These are phyloP conservation scores for Morpho helenor DNA, from an alignment of 2,888 invertebrate genomes.

Conservation along the genomic window DNA sequence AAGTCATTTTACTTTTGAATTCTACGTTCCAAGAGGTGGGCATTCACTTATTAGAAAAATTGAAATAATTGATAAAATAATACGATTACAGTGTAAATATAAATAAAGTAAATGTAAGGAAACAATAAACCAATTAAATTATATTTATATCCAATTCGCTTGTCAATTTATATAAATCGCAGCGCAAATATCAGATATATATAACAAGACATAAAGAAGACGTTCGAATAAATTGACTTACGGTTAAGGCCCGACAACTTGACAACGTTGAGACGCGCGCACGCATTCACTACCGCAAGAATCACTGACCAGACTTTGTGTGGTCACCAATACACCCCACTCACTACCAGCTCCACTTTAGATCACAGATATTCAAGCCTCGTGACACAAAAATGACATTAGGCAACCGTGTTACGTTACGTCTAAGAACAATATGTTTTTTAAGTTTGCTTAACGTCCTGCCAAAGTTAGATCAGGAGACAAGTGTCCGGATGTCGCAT, in stretches of 20 bases:
- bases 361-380: slow-evolving; percentile 32
- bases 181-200: slow-evolving; percentile 8
- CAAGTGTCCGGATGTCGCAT: slow-evolving; percentile 1
- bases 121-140: background rate
- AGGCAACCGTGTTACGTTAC: slow-evolving; percentile 32
- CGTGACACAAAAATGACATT: slow-evolving; percentile 35
- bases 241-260: slow-evolving; percentile 27
- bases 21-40: no score
- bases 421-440: slow-evolving; percentile 28
- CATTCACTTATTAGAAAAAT: background rate
- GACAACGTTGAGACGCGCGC: slow-evolving; percentile 35
- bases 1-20: no score
- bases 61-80: background rate
- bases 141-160: slow-evolving; percentile 13
- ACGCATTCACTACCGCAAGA: slow-evolving; percentile 33
- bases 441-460: slow-evolving; percentile 26
- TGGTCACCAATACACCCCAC: slow-evolving; percentile 39
- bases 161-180: slow-evolving; percentile 12
- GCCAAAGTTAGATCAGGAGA: slow-evolving; percentile 16
- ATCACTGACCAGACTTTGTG: slow-evolving; percentile 37
- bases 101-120: no score
- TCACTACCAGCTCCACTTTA: slow-evolving; percentile 27
- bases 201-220: background rate
- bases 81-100: no score
- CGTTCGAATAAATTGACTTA: slow-evolving; percentile 30